A percentile compares a stretch with the other conserved stretches of the same genome.
These are phyloP conservation scores for Myocastor coypus DNA, from an alignment of 2,113 vertebrate species.

Conservation along the genomic window DNA sequence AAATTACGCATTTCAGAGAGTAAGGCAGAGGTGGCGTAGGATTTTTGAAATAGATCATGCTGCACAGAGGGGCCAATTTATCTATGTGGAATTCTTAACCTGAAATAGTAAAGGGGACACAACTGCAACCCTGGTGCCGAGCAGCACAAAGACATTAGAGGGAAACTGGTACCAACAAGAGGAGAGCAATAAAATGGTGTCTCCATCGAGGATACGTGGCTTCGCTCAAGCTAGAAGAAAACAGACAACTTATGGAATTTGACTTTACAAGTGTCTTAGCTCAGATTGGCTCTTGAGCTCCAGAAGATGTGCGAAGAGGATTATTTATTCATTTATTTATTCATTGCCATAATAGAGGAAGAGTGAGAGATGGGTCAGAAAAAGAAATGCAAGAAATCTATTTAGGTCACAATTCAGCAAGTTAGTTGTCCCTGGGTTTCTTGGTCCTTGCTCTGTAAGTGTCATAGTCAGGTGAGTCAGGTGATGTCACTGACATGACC, in stretches of 20 bases:
- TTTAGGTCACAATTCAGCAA: neutral
- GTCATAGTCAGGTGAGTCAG: neutral
- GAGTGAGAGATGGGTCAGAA: neutral
- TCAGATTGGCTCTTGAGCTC: neutral
- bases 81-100: neutral
- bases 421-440: neutral
- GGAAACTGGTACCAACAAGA: neutral
- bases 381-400: neutral
- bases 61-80: neutral
- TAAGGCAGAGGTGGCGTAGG: accelerated
- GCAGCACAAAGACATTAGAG: neutral
- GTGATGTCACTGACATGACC: neutral
- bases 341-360: neutral
- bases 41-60: neutral
- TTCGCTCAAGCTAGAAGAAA: neutral
- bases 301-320: neutral
- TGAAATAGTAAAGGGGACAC: neutral
- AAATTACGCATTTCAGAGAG: neutral
- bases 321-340: neutral
- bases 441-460: neutral
- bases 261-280: neutral
- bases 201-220: neutral
- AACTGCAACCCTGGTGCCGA: neutral
- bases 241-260: neutral
- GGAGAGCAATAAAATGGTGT: neutral